phyloP scores from a whole-genome alignment of 2,888 invertebrate genomes.

The Plebejus anna region DNA sequence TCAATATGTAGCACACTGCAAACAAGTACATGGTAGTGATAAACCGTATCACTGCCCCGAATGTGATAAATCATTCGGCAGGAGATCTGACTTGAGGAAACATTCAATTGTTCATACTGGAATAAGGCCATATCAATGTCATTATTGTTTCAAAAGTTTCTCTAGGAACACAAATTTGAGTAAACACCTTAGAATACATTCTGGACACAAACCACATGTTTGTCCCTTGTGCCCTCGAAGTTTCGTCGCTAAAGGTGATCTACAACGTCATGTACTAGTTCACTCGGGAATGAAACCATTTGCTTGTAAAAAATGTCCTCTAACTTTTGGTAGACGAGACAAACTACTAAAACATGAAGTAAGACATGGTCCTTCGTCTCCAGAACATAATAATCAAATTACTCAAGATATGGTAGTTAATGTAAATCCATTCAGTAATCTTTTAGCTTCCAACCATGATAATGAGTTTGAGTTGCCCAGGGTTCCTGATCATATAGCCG shows the following conservation, averaged over 20 bases:
- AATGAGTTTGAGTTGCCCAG: slow-evolving; percentile 70
- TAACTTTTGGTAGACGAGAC: slow-evolving; percentile 84
- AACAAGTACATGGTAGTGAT: slow-evolving; percentile 83
- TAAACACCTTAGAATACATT: slow-evolving; percentile 86
- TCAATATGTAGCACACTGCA: slow-evolving; percentile 83
- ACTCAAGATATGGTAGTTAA: slow-evolving; percentile 80
- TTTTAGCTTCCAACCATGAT: slow-evolving; percentile 61
- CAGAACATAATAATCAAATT: slow-evolving; percentile 57
- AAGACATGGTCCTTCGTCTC: slow-evolving; percentile 73
- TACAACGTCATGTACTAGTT: slow-evolving; percentile 83
- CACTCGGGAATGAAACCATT: slow-evolving; percentile 84
- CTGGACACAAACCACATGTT: slow-evolving; percentile 85
- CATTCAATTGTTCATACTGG: slow-evolving; percentile 90
- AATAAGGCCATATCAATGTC: slow-evolving; percentile 85
- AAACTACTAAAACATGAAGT: slow-evolving; percentile 84
- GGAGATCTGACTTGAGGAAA: slow-evolving; percentile 85
- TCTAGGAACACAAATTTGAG: slow-evolving; percentile 88
- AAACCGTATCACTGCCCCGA: slow-evolving; percentile 85
- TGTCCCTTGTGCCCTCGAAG: slow-evolving; percentile 86
- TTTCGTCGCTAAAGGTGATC: slow-evolving; percentile 84
- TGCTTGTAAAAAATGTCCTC: slow-evolving; percentile 82
- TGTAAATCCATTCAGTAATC: slow-evolving; percentile 79
- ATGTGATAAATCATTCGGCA: slow-evolving; percentile 84
- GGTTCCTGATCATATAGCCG: slow-evolving; percentile 75
- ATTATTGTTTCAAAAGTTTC: slow-evolving; percentile 86